Evolutionary conservation across 2,888 invertebrate species (phyloP).

Genomic region (Apodemia mormo): DNA sequence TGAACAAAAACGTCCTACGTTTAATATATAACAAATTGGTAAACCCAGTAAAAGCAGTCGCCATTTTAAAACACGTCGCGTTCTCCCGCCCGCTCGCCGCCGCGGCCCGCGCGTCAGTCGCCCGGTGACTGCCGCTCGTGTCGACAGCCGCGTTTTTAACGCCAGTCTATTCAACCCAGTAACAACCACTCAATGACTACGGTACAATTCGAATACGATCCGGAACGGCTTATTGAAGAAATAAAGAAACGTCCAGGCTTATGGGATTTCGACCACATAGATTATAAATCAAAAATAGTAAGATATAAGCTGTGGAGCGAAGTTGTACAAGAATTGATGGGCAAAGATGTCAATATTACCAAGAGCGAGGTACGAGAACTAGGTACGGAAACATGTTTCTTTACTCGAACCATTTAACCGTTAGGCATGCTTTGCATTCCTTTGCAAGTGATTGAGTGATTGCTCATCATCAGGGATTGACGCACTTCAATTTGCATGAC

Average conservation of each 20-base stretch:
- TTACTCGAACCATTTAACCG: conserved; percentile 16
- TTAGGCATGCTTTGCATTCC: conserved; percentile 20
- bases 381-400: conserved; percentile 45
- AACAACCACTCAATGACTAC: conserved; percentile 26
- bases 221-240: conserved; percentile 66
- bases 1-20: conserved; percentile 11
- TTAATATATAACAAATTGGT: conserved; percentile 28
- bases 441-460: conserved; percentile 4
- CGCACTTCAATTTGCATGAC: conserved; percentile 8
- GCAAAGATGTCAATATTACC: conserved; percentile 56
- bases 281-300: conserved; percentile 58
- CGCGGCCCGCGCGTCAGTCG: conserved; percentile 70
- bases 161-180: conserved; percentile 27
- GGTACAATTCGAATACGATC: conserved; percentile 75
- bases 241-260: conserved; percentile 68
- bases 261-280: conserved; percentile 64
- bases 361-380: conserved; percentile 72
- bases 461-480: not conserved
- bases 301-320: conserved; percentile 64
- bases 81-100: conserved; percentile 60
- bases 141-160: conserved; percentile 45
- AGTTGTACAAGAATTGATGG: conserved; percentile 62
- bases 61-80: conserved; percentile 67
- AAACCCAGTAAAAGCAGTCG: conserved; percentile 45
- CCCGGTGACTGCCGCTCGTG: conserved; percentile 61